Evolutionary conservation across 2,113 vertebrate genomes (phyloP).

Genomic region (Rostratula benghalensis): DNA sequence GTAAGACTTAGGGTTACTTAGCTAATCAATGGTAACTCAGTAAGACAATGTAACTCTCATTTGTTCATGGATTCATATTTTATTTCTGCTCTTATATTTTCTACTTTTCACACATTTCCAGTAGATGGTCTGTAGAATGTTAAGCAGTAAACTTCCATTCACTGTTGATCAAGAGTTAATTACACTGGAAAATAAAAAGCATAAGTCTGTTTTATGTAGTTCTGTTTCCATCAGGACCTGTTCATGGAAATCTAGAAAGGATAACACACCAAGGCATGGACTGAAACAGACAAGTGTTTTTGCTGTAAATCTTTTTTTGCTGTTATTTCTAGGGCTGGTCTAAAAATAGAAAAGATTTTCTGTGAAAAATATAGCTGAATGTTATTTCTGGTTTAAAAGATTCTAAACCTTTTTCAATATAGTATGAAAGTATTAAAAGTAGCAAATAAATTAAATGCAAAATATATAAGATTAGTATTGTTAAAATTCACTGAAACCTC

Average conservation of each 20-base stretch:
- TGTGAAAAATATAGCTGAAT: background rate
- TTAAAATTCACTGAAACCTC: background rate
- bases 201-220: background rate
- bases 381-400: background rate
- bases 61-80: background rate
- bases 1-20: background rate
- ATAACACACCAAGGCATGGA: background rate
- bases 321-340: background rate
- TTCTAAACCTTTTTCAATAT: background rate
- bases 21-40: background rate
- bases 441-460: background rate
- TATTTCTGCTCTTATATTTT: background rate
- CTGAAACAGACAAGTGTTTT: background rate
- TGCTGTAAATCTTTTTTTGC: background rate
- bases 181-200: background rate
- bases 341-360: constrained; percentile 22
- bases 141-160: background rate
- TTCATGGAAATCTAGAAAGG: background rate
- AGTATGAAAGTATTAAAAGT: background rate
- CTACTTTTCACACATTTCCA: background rate
- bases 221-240: background rate
- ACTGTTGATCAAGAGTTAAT: background rate
- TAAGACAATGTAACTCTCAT: background rate
- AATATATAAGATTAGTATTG: background rate
- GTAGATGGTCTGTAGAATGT: background rate